phyloP scores from a whole-genome alignment of 2,797 vertebrate genomes.

The Meriones psammophilus region DNA sequence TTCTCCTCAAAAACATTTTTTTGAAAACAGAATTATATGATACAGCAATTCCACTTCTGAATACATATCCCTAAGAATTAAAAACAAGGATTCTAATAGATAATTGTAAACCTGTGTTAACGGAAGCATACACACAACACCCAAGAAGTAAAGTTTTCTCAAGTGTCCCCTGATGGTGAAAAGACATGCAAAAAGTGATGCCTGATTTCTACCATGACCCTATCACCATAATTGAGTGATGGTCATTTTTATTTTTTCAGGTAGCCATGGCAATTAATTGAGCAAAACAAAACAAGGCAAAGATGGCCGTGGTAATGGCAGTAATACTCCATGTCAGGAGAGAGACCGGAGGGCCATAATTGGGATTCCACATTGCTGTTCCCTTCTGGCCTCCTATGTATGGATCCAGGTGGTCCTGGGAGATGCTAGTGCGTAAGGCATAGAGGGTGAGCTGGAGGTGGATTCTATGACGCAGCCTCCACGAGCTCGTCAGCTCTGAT shows the following conservation, averaged over 20 bases:
- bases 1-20: neutral
- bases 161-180: neutral
- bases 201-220: neutral
- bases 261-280: neutral
- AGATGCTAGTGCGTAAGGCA: neutral
- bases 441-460: neutral
- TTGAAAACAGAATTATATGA: slow-evolving; percentile 1
- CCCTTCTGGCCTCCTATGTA: neutral
- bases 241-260: neutral
- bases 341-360: neutral
- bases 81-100: slow-evolving; percentile 22
- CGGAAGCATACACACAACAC: neutral
- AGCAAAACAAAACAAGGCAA: neutral
- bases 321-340: neutral
- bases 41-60: neutral
- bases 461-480: neutral
- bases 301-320: neutral
- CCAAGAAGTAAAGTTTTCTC: neutral
- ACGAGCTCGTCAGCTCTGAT: neutral
- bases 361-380: neutral
- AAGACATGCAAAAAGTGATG: neutral
- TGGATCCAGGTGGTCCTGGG: neutral
- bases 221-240: neutral
- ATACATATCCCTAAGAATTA: neutral
- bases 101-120: neutral